Percentiles rank a stretch among this genome's conserved stretches.
Evolutionary conservation across 2,888 invertebrate species (phyloP).

Genomic region (Physocephala rufipes): DNA sequence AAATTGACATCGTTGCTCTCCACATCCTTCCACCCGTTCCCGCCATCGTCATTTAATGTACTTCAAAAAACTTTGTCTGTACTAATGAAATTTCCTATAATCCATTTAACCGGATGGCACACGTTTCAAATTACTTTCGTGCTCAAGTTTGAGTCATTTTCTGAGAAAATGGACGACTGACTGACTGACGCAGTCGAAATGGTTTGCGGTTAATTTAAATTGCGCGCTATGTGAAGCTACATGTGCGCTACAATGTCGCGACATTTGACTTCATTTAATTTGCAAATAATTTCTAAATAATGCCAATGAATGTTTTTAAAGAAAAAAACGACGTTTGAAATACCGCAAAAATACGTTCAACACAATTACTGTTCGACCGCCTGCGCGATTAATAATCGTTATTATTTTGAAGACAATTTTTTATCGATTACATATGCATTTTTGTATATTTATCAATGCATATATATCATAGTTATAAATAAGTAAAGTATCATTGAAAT

Average conservation of each 20-base stretch:
- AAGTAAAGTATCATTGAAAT: too few relatives aligned
- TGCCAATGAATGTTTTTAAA: background rate
- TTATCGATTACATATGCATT: too few relatives aligned
- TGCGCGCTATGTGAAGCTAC: background rate
- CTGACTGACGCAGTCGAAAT: background rate
- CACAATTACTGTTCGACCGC: too few relatives aligned
- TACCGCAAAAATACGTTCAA: too few relatives aligned
- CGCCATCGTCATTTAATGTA: background rate
- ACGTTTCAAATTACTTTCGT: conserved; percentile 33
- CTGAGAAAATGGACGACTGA: background rate
- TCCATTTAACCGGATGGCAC: conserved; percentile 33
- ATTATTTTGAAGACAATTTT: too few relatives aligned
- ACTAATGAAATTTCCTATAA: conserved; percentile 30
- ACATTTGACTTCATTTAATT: conserved; percentile 1
- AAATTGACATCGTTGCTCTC: background rate
- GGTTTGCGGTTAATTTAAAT: background rate
- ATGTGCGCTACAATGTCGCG: too few relatives aligned
- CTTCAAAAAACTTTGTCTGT: background rate
- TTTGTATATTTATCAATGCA: too few relatives aligned
- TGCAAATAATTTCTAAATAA: background rate
- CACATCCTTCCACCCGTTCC: background rate
- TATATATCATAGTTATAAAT: too few relatives aligned
- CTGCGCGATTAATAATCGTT: too few relatives aligned
- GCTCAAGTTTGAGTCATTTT: background rate
- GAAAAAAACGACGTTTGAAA: too few relatives aligned